phyloP scores from a whole-genome alignment of 2,797 vertebrate genomes.

The Miichthys miiuy region DNA sequence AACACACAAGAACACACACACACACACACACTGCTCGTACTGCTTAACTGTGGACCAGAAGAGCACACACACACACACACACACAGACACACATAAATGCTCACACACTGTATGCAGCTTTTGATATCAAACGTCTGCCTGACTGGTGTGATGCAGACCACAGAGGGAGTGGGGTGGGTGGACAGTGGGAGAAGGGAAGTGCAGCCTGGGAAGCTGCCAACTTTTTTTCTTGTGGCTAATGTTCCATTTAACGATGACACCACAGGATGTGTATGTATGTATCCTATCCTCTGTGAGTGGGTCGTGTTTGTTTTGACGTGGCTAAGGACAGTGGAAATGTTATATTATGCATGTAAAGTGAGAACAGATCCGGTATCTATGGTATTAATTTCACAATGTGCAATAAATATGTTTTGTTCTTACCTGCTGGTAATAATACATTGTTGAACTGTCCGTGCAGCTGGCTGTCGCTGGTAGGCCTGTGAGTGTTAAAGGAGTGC shows the following conservation, averaged over 20 bases:
- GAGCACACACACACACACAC: constrained; percentile 10
- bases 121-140: constrained; percentile 61
- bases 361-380: constrained; percentile 18
- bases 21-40: constrained; percentile 12
- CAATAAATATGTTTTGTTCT: constrained; percentile 4
- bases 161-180: constrained; percentile 23
- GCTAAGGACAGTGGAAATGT: constrained; percentile 31
- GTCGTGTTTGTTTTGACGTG: constrained; percentile 62
- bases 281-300: constrained; percentile 17
- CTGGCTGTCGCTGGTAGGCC: constrained; percentile 70
- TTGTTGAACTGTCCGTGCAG: constrained; percentile 76
- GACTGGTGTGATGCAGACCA: constrained; percentile 54
- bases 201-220: constrained; percentile 58
- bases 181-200: constrained; percentile 48
- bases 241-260: constrained; percentile 67
- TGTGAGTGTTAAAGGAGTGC: constrained; percentile 49
- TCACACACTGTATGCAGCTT: constrained; percentile 25
- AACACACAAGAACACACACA: constrained; percentile 21
- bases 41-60: constrained; percentile 12
- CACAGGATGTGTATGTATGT: constrained; percentile 51
- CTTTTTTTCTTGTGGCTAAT: constrained; percentile 50
- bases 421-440: constrained; percentile 86
- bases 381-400: neutral
- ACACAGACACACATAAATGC: neutral
- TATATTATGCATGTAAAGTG: constrained; percentile 29